Base-by-base conservation (phyloP, 2,888 invertebrate genomes). In the Bursaphelenchus okinawaensis region DNA sequence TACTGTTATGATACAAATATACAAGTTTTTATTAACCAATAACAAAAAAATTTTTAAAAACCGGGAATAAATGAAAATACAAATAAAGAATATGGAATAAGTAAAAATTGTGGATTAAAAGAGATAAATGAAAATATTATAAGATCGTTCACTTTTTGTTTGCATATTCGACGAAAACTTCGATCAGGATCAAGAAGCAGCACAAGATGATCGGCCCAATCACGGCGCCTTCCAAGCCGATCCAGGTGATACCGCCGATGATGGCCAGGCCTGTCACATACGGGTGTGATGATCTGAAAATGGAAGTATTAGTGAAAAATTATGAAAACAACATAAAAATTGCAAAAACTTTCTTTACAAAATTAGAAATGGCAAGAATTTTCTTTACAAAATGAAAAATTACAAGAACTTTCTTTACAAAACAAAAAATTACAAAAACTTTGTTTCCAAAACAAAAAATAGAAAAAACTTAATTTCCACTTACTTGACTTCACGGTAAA, bases 221-320 rank as follows among this genome's bases (percentile, higher is more conserved):
- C 74, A 98, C 91, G 0, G 95, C 95, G 0, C 98, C 98, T 84
- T 95, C 71, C 26, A 76, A 92, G 0, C 96, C 96, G 74, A 95
- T 86, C 87, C 93, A 96, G 85, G 94, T 93, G 82, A 98, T 91
- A 55, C 98, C 98, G 12, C 96, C 96, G 20, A 94, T 95, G 81
- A 98, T 93, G 1, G 96, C 92, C 62, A 98, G 86, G 31, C 94
- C 96, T 8, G 95, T 95, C 69, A 96, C 88, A 85, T 95, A 96
- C 0, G 95, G 95, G 86, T 95, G 95, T 1, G 93, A 92, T 23
- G 91, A 90, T 64, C 92, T 92, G 80, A 62, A 82, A n/a, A n/a
- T n/a, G n/a, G 79, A 62, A 9, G 24, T 59, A 9, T 55, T 55
- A n/a, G n/a, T 55, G 24, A 59, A 23, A 56, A 9, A 31, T n/a